Evolutionary conservation across 2,888 invertebrate genomes (phyloP).

Genomic region (Andrena camellia): DNA sequence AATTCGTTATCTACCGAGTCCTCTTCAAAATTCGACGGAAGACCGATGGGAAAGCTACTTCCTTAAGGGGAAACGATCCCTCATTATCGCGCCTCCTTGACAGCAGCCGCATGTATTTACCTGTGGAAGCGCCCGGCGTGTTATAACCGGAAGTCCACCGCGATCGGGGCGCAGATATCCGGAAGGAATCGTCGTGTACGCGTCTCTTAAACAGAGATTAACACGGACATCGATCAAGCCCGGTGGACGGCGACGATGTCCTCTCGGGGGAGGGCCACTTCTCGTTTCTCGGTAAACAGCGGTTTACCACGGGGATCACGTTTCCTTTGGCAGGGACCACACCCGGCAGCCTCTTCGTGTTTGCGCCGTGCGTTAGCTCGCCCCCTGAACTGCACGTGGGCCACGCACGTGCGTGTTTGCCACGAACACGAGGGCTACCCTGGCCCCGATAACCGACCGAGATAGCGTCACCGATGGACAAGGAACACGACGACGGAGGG

Average conservation of each 20-base stretch:
- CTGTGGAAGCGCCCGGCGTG: constrained; percentile 24
- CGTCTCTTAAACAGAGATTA: constrained; percentile 73
- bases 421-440: constrained; percentile 56
- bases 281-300: constrained; percentile 79
- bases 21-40: neutral
- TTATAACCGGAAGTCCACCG: constrained; percentile 55
- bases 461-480: constrained; percentile 63
- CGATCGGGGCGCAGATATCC: constrained; percentile 47
- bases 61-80: constrained; percentile 28
- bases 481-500: constrained; percentile 44
- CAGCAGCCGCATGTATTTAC: constrained; percentile 31
- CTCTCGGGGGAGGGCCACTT: constrained; percentile 60
- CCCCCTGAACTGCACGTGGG: constrained; percentile 67
- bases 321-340: constrained; percentile 76
- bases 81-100: constrained; percentile 61
- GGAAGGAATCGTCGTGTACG: constrained; percentile 55
- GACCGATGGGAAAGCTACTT: constrained; percentile 10
- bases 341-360: constrained; percentile 77
- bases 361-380: constrained; percentile 74
- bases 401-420: constrained; percentile 74
- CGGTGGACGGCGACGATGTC: constrained; percentile 22
- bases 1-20: neutral
- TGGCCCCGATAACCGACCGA: constrained; percentile 69
- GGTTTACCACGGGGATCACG: constrained; percentile 83
- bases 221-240: constrained; percentile 79